These are phyloP conservation scores for Cebus imitator DNA, from an alignment of 2,113 vertebrate species.

Conservation along the genomic window DNA sequence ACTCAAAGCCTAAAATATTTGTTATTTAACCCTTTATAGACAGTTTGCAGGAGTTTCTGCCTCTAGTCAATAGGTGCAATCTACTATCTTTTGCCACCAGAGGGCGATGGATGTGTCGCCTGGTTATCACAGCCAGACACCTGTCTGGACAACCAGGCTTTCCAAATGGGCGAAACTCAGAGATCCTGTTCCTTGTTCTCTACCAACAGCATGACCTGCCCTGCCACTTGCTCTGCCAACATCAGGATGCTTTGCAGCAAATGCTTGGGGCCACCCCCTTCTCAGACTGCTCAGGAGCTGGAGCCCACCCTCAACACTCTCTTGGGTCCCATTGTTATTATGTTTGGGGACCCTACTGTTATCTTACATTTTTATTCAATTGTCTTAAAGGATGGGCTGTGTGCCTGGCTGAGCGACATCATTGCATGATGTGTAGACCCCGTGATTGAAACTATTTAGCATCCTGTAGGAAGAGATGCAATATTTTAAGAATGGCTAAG, in stretches of 20 bases:
- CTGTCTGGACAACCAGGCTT: neutral
- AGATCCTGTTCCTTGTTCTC: neutral
- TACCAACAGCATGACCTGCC: neutral
- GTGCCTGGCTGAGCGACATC: neutral
- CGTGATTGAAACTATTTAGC: neutral
- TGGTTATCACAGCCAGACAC: neutral
- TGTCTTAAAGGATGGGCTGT: no score
- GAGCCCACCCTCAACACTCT: neutral
- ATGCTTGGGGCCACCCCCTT: neutral
- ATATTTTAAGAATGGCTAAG: neutral
- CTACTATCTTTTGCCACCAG: neutral
- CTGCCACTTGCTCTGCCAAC: neutral
- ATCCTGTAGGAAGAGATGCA: neutral
- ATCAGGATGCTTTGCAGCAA: neutral
- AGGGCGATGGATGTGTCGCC: rapidly evolving
- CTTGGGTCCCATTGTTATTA: neutral
- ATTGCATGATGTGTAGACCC: neutral
- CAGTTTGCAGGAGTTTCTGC: neutral
- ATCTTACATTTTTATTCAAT: no score
- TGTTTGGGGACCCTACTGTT: no score
- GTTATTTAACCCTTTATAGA: neutral
- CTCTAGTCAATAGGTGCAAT: neutral
- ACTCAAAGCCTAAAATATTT: neutral
- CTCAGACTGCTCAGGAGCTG: neutral
- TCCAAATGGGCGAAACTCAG: neutral